These are phyloP conservation scores for Spatulosminthurus flaviceps DNA, from an alignment of 2,888 invertebrate genomes.

Conservation along the genomic window DNA sequence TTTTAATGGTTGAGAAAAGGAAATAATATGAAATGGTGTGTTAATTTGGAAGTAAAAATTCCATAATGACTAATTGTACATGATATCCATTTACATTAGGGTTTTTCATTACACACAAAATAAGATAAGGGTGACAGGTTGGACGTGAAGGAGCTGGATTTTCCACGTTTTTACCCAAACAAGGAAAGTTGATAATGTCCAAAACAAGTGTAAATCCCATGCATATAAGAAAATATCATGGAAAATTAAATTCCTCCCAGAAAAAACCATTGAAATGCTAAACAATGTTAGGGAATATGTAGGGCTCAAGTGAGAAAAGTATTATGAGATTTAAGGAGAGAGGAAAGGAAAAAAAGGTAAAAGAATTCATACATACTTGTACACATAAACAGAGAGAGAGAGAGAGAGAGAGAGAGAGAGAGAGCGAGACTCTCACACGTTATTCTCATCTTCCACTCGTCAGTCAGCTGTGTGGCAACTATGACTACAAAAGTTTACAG, in stretches of 20 bases:
- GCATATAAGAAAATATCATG: neutral
- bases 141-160: conserved; percentile 18
- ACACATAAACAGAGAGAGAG: too few species aligned
- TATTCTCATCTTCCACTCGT: conserved; percentile 18
- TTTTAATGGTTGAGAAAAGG: neutral
- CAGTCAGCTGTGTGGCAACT: neutral
- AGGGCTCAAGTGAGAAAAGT: too few species aligned
- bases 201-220: neutral
- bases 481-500: conserved; percentile 6
- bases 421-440: neutral
- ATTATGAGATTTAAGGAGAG: too few species aligned
- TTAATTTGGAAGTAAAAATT: conserved; percentile 13
- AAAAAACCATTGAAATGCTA: neutral
- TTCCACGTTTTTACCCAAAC: conserved; percentile 33
- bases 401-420: conserved; percentile 6
- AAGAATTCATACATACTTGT: too few species aligned
- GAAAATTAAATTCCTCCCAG: neutral
- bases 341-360: neutral
- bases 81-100: neutral
- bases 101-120: conserved; percentile 15
- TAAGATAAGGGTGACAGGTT: conserved; percentile 31
- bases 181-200: conserved; percentile 40
- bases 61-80: conserved; percentile 18
- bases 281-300: neutral
- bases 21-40: neutral